Evolutionary conservation across 2,888 invertebrate genomes (phyloP).

Genomic region (Idaea straminata): DNA sequence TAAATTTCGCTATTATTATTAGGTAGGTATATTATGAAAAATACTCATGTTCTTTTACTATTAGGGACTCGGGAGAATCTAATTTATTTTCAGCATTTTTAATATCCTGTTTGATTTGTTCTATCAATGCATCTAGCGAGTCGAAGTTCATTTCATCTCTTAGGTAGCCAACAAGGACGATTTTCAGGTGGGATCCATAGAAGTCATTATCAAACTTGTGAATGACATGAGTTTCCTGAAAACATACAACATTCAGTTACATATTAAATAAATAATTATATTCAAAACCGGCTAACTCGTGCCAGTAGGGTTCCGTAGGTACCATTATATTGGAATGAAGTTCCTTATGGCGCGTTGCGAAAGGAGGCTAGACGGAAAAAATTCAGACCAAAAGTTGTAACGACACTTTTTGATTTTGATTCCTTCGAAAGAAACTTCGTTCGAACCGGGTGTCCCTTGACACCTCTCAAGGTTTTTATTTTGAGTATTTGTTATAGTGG

Average conservation of each 20-base stretch:
- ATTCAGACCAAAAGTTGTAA: too few species aligned
- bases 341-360: too few species aligned
- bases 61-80: constrained; percentile 73
- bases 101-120: constrained; percentile 90
- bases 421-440: too few species aligned
- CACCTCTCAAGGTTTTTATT: too few species aligned
- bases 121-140: constrained; percentile 87
- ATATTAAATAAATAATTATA: background rate
- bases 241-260: constrained; percentile 21
- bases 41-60: constrained; percentile 76
- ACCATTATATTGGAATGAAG: too few species aligned
- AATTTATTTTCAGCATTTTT: constrained; percentile 81
- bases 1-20: constrained; percentile 10
- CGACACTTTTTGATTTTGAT: too few species aligned
- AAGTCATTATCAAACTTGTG: constrained; percentile 91
- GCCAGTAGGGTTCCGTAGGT: too few species aligned
- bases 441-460: too few species aligned
- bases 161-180: constrained; percentile 90
- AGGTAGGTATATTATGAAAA: constrained; percentile 47
- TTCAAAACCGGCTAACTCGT: too few species aligned
- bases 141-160: constrained; percentile 91
- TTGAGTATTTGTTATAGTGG: too few species aligned
- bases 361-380: too few species aligned
- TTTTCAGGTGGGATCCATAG: constrained; percentile 89
- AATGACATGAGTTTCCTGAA: constrained; percentile 95